Evolutionary conservation across 2,113 vertebrate genomes (phyloP).

Genomic region (Silurus glanis): DNA sequence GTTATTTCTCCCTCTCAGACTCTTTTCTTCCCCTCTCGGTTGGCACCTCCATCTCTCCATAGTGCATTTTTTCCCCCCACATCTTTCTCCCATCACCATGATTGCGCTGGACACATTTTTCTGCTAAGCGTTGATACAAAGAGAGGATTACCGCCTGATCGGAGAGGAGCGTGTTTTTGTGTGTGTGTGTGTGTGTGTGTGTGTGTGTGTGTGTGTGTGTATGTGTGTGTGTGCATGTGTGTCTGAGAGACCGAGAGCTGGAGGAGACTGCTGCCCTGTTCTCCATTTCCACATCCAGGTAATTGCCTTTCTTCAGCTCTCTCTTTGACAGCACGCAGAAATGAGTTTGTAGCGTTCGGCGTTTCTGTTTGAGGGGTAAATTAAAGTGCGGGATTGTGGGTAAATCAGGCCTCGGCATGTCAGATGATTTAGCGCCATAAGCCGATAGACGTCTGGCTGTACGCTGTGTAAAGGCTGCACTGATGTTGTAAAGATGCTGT

Average conservation of each 20-base stretch:
- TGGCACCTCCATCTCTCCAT: neutral
- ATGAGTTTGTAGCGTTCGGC: neutral
- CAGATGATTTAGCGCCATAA: conserved; percentile 13
- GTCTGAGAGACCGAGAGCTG: conserved; percentile 13
- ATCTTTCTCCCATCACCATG: conserved; percentile 66
- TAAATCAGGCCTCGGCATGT: conserved; percentile 23
- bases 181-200: conserved; percentile 27
- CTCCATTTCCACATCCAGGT: conserved; percentile 55
- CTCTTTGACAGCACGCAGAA: neutral
- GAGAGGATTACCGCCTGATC: conserved; percentile 85
- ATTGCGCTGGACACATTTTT: conserved; percentile 77
- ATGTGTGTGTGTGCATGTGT: conserved; percentile 2
- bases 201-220: conserved; percentile 14
- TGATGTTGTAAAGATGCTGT: conserved; percentile 36
- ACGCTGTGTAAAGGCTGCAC: neutral
- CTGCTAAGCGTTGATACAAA: conserved; percentile 78
- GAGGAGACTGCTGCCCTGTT: conserved; percentile 53
- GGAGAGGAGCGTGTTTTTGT: conserved; percentile 19
- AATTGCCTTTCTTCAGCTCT: conserved; percentile 32
- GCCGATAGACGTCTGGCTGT: neutral
- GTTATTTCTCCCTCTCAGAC: neutral
- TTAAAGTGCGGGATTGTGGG: neutral
- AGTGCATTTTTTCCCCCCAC: conserved; percentile 16
- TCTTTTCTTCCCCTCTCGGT: neutral
- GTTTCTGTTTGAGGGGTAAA: neutral